These are phyloP conservation scores for Sialis fuliginosa DNA, from an alignment of 2,888 invertebrate genomes.

Conservation along the genomic window DNA sequence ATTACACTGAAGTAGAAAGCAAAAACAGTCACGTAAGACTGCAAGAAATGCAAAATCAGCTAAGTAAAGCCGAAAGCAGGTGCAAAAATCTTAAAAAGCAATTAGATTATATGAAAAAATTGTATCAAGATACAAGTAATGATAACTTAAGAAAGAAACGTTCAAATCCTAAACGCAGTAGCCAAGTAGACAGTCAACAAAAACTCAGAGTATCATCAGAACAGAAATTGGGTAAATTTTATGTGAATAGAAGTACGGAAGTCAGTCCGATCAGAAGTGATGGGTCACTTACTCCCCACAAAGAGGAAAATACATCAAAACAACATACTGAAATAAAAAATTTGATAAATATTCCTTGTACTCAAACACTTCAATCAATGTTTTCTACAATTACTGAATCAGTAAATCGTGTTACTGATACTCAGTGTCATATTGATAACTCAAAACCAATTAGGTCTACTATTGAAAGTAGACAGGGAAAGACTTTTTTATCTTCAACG, in stretches of 20 bases:
- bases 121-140: constrained; percentile 16
- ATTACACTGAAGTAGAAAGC: too few relatives aligned
- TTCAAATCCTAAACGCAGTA: neutral
- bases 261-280: neutral
- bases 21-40: neutral
- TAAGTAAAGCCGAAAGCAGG: constrained; percentile 24
- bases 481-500: neutral
- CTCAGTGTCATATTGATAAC: constrained; percentile 15
- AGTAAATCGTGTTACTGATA: constrained; percentile 20
- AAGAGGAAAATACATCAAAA: neutral
- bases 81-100: constrained; percentile 25
- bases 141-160: neutral
- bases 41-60: constrained; percentile 25
- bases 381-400: constrained; percentile 22
- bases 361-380: constrained; percentile 19
- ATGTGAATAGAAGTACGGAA: neutral
- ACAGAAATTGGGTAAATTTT: neutral
- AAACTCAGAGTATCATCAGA: neutral
- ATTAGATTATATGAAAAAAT: constrained; percentile 25
- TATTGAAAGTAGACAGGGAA: neutral
- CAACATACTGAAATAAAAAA: neutral
- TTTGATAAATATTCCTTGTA: neutral
- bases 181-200: neutral
- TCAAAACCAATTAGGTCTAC: neutral
- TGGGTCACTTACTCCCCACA: neutral